Conservation (phyloP, 2,888 invertebrate species). For the Lasioglossum pauxillum region DNA sequence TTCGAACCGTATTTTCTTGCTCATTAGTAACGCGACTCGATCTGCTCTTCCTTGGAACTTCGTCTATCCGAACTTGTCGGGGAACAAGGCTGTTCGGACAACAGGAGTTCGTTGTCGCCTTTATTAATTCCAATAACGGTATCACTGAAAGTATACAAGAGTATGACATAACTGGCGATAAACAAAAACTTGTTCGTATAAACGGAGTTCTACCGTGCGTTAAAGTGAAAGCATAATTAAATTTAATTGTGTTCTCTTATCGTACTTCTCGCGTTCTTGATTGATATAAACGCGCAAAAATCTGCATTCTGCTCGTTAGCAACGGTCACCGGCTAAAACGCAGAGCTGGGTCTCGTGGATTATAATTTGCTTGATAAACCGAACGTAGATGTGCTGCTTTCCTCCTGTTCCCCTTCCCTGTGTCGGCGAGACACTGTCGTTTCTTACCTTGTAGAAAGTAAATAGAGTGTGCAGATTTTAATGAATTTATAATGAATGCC, state of each 20-base stretch:
- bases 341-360: neutral
- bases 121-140: neutral
- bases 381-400: neutral
- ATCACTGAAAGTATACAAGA: neutral
- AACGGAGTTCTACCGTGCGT: neutral
- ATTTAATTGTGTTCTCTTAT: neutral
- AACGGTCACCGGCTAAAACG: neutral
- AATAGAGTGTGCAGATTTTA: neutral
- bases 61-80: neutral
- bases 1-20: constrained; percentile 17
- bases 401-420: neutral
- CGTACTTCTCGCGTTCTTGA: neutral
- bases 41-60: neutral
- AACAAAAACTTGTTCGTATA: neutral
- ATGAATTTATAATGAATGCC: constrained; percentile 9
- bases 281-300: neutral
- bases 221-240: neutral
- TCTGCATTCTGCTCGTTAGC: neutral
- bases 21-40: neutral
- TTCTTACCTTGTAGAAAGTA: constrained; percentile 20
- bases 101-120: neutral
- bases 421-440: neutral
- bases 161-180: neutral
- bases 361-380: constrained; percentile 15
- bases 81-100: neutral